Base-by-base conservation (phyloP, 2,797 vertebrate genomes). In the Masticophis lateralis region DNA sequence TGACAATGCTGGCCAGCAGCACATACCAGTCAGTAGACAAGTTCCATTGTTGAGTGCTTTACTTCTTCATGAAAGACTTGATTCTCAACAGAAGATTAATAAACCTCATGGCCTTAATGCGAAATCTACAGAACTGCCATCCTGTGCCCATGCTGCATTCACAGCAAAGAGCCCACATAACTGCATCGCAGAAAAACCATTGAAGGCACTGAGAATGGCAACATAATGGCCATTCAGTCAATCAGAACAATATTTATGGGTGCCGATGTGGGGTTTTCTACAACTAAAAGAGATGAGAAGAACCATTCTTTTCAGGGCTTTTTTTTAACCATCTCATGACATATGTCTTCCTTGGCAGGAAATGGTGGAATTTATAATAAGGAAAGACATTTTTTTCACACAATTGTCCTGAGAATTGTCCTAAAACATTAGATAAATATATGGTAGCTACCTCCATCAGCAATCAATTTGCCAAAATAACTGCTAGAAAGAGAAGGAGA, bases 1-100 rank as follows among this genome's bases (percentile, higher is more conserved):
- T 88, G 43, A 3, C 91, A 28, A 13, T 61, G 74, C 88, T 89
- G 91, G 89, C n/a, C 79, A 92, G 83, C 86, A 88, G 20, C 47
- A 87, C 90, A 69, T 56, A 1, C 0, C 74, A 55, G 9, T 0
- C 0, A 0, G 5, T n/a, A 74, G 91, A 57, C 12, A 0, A 0
- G 11, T 53, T 43, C n/a, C 6, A 4, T 89, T 91, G 86, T 55
- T 86, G 28, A 20, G 5, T 16, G 13, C 69, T 74, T 89, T 57
- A 61, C 27, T 43, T 89, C 43, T 61, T 61, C 32, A 86, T 63
- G 51, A 86, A 61, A 88, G 25, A 27, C 7, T 69, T 18, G 20
- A 18, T 16, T 79, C 56, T 51, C 57, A n/a, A n/a, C 28, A n/a
- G 37, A 61, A 61, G 28, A 91, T 66, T 57, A 87, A 92, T 37